These are phyloP conservation scores for Octopus bimaculoides DNA, from an alignment of 1,140 invertebrate genomes.

Conservation along the genomic window DNA sequence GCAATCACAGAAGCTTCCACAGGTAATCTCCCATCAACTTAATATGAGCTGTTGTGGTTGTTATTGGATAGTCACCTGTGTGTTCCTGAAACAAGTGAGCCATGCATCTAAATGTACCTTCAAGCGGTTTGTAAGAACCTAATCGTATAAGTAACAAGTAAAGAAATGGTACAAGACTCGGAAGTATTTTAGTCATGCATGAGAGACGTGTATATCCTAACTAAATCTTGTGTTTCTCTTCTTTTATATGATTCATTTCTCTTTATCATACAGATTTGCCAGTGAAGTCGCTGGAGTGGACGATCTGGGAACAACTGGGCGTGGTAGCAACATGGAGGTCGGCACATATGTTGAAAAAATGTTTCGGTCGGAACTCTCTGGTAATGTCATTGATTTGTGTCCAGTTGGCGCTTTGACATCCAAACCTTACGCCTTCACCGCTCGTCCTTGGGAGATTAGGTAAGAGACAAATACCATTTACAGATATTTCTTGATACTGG, in stretches of 20 bases:
- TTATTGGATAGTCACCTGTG: too few species aligned
- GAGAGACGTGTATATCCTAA: too few species aligned
- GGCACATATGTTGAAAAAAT: slow-evolving; percentile 99
- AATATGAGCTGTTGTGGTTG: too few species aligned
- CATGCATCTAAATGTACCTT: too few species aligned
- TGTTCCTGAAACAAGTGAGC: too few species aligned
- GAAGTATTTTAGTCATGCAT: too few species aligned
- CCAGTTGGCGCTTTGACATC: slow-evolving; percentile 97
- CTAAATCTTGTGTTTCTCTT: not conserved
- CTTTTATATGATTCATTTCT: not conserved
- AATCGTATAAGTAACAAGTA: too few species aligned
- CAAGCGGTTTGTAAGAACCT: too few species aligned
- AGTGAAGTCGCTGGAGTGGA: slow-evolving; percentile 97
- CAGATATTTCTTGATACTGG: too few species aligned
- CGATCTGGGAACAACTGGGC: slow-evolving; percentile 94
- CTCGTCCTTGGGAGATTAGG: slow-evolving; percentile 62
- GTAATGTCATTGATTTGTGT: slow-evolving; percentile 98
- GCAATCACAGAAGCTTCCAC: too few species aligned
- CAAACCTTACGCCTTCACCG: slow-evolving; percentile 91
- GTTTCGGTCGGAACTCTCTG: slow-evolving; percentile 94
- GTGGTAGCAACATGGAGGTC: slow-evolving; percentile 95
- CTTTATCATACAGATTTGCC: slow-evolving; percentile 54
- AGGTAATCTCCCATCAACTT: too few species aligned
- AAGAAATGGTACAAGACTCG: too few species aligned
- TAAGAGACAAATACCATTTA: slow-evolving; percentile 17